Evolutionary conservation across 2,797 vertebrate genomes (phyloP), one percentile per base, ranked within the genome.

Genomic region (Parauchenoglanis ngamensis): DNA sequence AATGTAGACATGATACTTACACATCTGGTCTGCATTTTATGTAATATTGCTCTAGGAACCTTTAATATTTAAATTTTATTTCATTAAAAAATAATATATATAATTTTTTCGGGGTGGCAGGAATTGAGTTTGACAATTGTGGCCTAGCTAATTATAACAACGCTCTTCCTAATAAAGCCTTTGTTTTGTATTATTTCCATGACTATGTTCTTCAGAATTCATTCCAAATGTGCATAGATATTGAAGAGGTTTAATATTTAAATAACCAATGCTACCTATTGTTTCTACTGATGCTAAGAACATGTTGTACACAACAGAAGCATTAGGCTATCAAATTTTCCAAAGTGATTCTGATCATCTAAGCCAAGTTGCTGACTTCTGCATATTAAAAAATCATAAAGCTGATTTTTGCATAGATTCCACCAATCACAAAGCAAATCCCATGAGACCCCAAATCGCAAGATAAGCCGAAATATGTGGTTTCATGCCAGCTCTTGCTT

Each of bases 371-470:
- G 25, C 44, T 65, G 44, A 87, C 28, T 73, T 70, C 12, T 63
- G 80, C 25, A 79, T 40, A 28, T 67, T 84, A 75, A 81, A 86
- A 23, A 85, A 54, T 25, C 40, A 17, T 65, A 52, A 75, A n/a
- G 68, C n/a, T 73, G 57, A 56, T 44, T 65, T 52, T 63, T 57
- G 68, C 23, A 59, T 65, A 56, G 31, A 11, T 76, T 52, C 85
- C 78, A 63, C 19, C 86, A 83, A 28, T 85, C 59, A 84, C 91
- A 88, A 91, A 89, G 75, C 93, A 87, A 89, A 90, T 95, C 87
- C 87, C 86, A 79, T 83, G 92, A 88, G 85, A 91, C 84, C 87
- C 77, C 83, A 89, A 92, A 93, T 91, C 87, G 90, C 93, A 91
- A 86, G 84, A 93, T 92, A 91, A 40, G 23, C 85, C 59, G 80